These are phyloP conservation scores for Cantharis flavilabris DNA, from an alignment of 2,888 invertebrate species.

Conservation along the genomic window DNA sequence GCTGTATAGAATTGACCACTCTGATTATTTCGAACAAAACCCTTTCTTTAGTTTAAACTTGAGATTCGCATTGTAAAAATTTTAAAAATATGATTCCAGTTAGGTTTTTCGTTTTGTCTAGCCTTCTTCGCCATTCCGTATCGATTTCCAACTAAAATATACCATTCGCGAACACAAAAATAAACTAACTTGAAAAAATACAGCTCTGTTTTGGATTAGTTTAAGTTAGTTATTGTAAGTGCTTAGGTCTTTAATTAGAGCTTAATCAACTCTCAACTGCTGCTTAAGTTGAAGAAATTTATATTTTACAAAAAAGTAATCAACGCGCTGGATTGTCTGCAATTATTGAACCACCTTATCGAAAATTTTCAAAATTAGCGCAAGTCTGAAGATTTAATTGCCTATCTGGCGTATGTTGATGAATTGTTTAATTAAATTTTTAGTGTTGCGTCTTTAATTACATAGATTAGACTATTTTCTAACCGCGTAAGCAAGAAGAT, in stretches of 20 bases:
- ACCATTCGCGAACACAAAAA: conserved; percentile 5
- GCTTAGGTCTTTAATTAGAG: neutral
- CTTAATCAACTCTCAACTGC: neutral
- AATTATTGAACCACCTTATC: neutral
- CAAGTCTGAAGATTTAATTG: neutral
- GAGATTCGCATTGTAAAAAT: neutral
- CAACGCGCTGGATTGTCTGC: neutral
- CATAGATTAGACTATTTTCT: neutral
- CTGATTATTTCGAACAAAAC: neutral
- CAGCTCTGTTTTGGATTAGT: conserved; percentile 1
- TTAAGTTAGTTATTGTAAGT: neutral
- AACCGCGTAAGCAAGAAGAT: neutral
- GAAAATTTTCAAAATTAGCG: neutral
- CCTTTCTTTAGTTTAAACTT: neutral
- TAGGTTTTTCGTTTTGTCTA: neutral
- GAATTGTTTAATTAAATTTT: neutral
- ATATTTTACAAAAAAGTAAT: neutral
- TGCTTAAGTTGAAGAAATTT: neutral
- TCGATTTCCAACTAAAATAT: conserved; percentile 19
- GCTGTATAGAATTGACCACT: neutral
- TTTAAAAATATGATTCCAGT: neutral
- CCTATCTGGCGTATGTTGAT: neutral
- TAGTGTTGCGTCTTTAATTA: neutral
- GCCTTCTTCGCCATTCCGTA: conserved; percentile 4
- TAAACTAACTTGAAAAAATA: conserved; percentile 9